A percentile compares a stretch with the other conserved stretches of the same genome.
Evolutionary conservation across 2,113 vertebrate genomes (phyloP).

Genomic region (Cyphomyrus discorhynchus): DNA sequence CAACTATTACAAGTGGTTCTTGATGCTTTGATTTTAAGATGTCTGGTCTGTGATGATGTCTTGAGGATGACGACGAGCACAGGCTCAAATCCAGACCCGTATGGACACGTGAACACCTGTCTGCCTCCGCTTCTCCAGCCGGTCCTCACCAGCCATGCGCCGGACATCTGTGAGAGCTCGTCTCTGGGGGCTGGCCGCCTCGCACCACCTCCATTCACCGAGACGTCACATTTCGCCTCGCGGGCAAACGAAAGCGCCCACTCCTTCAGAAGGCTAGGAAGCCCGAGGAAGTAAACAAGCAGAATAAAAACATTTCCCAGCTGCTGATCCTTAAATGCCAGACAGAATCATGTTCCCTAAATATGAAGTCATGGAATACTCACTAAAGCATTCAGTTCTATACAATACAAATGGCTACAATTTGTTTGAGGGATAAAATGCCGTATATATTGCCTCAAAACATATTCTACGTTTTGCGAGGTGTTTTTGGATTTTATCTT

Average conservation of each 20-base stretch:
- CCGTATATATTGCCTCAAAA: background rate
- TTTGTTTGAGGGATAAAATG: background rate
- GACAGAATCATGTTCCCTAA: background rate
- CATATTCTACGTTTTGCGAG: background rate
- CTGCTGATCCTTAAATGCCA: background rate
- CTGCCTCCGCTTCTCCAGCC: background rate
- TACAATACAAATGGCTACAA: background rate
- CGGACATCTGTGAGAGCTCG: background rate
- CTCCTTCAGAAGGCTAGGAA: background rate
- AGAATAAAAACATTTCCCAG: background rate
- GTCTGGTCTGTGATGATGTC: background rate
- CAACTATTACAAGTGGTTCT: background rate
- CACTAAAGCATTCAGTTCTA: background rate
- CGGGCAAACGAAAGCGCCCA: background rate
- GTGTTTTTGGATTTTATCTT: background rate
- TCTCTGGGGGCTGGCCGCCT: background rate
- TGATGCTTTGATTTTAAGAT: background rate
- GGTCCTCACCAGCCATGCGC: background rate
- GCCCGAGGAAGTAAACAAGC: background rate
- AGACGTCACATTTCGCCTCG: slow-evolving; percentile 7
- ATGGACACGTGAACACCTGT: slow-evolving; percentile 4
- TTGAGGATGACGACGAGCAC: background rate
- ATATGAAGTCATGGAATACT: background rate
- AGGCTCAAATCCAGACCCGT: background rate
- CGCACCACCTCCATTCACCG: background rate